Evolutionary conservation across 2,888 invertebrate species (phyloP).

Genomic region (Clivina fossor): DNA sequence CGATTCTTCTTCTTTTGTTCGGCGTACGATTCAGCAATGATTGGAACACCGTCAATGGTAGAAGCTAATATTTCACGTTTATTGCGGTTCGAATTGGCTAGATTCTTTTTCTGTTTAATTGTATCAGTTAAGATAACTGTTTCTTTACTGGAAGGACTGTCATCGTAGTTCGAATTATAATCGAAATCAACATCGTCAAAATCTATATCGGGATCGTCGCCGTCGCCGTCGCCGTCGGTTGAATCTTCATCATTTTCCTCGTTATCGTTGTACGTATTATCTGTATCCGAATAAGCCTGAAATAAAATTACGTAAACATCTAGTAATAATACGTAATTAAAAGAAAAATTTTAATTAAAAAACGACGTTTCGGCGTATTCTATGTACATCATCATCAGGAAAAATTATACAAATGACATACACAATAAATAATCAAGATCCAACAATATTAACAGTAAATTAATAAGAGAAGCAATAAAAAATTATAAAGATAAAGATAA

Average conservation of each 20-base stretch:
- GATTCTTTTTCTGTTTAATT: background rate
- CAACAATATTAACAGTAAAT: no score
- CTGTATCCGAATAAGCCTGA: background rate
- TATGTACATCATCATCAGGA: no score
- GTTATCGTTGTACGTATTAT: no score
- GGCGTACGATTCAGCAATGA: constrained; percentile 50
- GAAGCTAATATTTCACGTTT: constrained; percentile 50
- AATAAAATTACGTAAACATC: no score
- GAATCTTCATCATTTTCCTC: background rate
- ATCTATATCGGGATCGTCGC: background rate
- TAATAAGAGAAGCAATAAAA: no score
- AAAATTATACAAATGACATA: no score
- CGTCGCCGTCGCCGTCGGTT: no score
- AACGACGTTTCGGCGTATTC: no score
- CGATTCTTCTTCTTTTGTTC: constrained; percentile 41
- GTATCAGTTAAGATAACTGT: background rate
- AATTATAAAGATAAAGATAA: no score
- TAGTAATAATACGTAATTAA: no score
- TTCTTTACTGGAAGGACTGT: background rate
- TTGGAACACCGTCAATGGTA: constrained; percentile 49
- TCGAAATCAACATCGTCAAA: background rate
- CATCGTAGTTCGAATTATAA: constrained; percentile 2
- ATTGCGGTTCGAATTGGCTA: constrained; percentile 43
- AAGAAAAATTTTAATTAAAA: no score
- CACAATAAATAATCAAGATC: no score